Conservation (phyloP, 2,113 vertebrate species). For the Deroptyus accipitrinus region DNA sequence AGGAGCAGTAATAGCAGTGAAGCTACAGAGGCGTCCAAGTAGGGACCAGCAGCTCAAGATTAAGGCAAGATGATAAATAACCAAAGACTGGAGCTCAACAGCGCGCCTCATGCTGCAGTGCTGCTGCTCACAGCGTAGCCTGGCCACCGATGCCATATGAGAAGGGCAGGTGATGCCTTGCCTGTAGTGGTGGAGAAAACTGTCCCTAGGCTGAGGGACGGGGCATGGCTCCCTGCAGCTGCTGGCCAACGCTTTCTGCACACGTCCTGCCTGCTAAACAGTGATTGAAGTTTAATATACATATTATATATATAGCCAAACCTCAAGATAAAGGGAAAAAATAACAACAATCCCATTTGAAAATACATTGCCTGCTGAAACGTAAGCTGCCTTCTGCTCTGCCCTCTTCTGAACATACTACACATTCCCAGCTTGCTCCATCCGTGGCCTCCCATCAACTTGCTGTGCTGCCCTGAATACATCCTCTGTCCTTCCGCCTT, state of each 20-base stretch:
- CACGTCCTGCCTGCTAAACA: no score
- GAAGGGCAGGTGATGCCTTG: neutral
- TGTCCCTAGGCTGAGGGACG: neutral
- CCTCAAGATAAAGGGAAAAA: neutral
- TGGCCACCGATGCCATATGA: fast-evolving
- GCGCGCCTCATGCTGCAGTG: fast-evolving
- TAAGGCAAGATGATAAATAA: neutral
- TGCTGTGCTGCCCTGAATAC: neutral
- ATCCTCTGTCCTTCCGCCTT: neutral
- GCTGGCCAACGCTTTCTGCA: fast-evolving
- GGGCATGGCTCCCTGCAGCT: neutral
- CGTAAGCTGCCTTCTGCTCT: neutral
- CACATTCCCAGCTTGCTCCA: neutral
- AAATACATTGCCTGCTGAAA: neutral
- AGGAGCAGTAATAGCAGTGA: neutral
- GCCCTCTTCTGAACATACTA: neutral
- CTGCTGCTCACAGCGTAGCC: neutral
- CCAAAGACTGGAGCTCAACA: fast-evolving
- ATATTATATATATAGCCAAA: neutral
- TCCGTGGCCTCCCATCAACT: neutral
- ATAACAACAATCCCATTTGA: neutral
- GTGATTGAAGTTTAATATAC: neutral
- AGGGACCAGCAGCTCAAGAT: neutral
- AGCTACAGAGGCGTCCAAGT: fast-evolving
- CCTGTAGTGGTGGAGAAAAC: neutral